Percentiles rank a stretch among this genome's conserved stretches.
phyloP scores from a whole-genome alignment of 64 coral and sea anemone species.

The Astreopora myriophthalma region DNA sequence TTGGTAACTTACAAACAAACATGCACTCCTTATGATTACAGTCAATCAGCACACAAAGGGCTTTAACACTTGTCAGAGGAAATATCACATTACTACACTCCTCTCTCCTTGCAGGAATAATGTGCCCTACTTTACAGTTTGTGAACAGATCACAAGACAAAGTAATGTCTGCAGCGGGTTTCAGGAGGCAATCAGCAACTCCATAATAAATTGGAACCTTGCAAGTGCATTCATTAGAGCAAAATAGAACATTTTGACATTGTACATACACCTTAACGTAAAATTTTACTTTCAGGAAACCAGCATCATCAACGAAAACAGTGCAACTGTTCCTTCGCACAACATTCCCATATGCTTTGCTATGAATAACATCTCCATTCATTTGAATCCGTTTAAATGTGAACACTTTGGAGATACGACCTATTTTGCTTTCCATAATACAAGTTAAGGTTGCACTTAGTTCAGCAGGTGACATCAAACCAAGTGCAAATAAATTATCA shows the following conservation, averaged over 20 bases:
- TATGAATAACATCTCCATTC: slow-evolving; percentile 58
- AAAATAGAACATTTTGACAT: slow-evolving; percentile 56
- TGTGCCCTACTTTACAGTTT: slow-evolving; percentile 35
- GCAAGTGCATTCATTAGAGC: slow-evolving; percentile 32
- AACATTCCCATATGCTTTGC: slow-evolving; percentile 47
- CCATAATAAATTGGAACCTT: slow-evolving; percentile 68
- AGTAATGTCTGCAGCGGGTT: neutral
- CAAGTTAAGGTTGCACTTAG: neutral
- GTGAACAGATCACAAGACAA: slow-evolving; percentile 56
- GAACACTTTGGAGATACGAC: slow-evolving; percentile 7
- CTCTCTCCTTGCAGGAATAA: slow-evolving; percentile 57
- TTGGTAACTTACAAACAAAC: slow-evolving; percentile 67
- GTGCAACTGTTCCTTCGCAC: slow-evolving; percentile 56
- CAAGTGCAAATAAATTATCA: slow-evolving; percentile 63
- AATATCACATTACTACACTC: slow-evolving; percentile 9
- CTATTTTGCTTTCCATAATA: slow-evolving; percentile 51
- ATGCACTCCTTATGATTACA: slow-evolving; percentile 17
- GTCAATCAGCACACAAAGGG: slow-evolving; percentile 48
- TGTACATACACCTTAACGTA: slow-evolving; percentile 49
- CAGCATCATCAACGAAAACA: slow-evolving; percentile 35
- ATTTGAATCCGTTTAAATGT: slow-evolving; percentile 63
- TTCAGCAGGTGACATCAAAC: slow-evolving; percentile 52
- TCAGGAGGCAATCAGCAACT: slow-evolving; percentile 37
- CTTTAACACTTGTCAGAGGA: slow-evolving; percentile 31
- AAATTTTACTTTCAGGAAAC: slow-evolving; percentile 53